Conservation (phyloP, 2,113 vertebrate species). For the Rhombomys opimus region DNA sequence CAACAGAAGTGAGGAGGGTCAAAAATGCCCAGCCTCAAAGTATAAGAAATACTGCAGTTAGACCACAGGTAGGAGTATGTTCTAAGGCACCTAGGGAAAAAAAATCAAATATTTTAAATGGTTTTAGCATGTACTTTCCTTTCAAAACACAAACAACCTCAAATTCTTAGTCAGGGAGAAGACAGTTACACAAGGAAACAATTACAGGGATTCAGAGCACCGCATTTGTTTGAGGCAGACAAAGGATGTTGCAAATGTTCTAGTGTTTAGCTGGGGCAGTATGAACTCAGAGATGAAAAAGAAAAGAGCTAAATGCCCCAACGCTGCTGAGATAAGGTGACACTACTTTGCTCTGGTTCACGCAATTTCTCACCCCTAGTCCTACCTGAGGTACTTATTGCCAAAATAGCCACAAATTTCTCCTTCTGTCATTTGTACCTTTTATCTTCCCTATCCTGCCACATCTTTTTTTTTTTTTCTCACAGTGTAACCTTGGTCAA, state of each 20-base stretch:
- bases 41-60: constrained; percentile 10
- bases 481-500: not conserved
- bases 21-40: not conserved
- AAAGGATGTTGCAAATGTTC: constrained; percentile 10
- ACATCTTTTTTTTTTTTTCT: not conserved
- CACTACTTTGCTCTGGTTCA: not conserved
- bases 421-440: constrained; percentile 35
- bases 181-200: constrained; percentile 7
- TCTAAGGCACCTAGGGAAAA: not conserved
- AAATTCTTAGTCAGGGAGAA: not conserved
- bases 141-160: not conserved
- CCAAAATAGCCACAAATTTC: constrained; percentile 24
- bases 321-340: not conserved
- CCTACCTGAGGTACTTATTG: constrained; percentile 29
- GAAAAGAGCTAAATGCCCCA: not conserved
- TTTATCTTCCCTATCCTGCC: constrained; percentile 18
- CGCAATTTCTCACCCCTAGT: constrained; percentile 14
- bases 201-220: constrained; percentile 32
- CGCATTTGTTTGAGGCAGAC: constrained; percentile 21
- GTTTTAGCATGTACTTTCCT: not conserved
- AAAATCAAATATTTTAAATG: constrained; percentile 33
- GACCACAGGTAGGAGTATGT: not conserved
- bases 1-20: not conserved
- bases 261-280: not conserved
- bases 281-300: not conserved